Evolutionary conservation across 1,140 invertebrate genomes (phyloP).

Genomic region (Pseudomyrmex flavicornis): DNA sequence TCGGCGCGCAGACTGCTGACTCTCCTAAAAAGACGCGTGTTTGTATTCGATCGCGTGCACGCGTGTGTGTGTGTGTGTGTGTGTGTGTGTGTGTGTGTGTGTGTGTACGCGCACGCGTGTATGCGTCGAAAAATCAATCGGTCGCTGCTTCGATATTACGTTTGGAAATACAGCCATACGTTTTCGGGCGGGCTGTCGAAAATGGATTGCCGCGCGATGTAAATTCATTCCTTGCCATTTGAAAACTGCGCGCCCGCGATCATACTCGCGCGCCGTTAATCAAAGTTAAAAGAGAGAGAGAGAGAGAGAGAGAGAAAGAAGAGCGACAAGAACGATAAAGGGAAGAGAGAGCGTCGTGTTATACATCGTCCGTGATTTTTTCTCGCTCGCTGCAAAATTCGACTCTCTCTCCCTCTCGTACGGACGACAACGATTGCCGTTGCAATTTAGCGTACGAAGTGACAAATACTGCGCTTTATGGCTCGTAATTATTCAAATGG

Average conservation of each 20-base stretch:
- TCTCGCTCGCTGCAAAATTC: conserved; percentile 38
- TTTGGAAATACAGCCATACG: conserved; percentile 55
- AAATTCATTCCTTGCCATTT: conserved; percentile 63
- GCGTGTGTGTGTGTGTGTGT: no score
- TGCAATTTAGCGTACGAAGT: conserved; percentile 46
- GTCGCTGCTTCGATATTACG: conserved; percentile 44
- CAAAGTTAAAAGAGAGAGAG: conserved; percentile 45
- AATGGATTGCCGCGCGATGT: conserved; percentile 52
- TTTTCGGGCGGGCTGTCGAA: conserved; percentile 53
- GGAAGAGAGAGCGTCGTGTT: conserved; percentile 22
- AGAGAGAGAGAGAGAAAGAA: conserved; percentile 26
- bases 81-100: neutral
- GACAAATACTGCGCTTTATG: conserved; percentile 61
- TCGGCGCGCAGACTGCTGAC: conserved; percentile 47
- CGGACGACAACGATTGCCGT: conserved; percentile 49
- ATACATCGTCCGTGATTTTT: conserved; percentile 52
- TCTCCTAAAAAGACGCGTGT: conserved; percentile 17
- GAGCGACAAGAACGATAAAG: neutral
- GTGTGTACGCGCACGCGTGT: neutral
- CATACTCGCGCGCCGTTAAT: conserved; percentile 48
- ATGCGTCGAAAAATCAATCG: conserved; percentile 52
- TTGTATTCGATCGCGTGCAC: no score
- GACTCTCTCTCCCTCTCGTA: conserved; percentile 7
- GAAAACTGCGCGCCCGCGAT: conserved; percentile 23
- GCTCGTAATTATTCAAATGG: conserved; percentile 68